A percentile compares a stretch with the other conserved stretches of the same genome.
Conservation (phyloP, 2,113 vertebrate genomes). For the Peromyscus polionotus region DNA sequence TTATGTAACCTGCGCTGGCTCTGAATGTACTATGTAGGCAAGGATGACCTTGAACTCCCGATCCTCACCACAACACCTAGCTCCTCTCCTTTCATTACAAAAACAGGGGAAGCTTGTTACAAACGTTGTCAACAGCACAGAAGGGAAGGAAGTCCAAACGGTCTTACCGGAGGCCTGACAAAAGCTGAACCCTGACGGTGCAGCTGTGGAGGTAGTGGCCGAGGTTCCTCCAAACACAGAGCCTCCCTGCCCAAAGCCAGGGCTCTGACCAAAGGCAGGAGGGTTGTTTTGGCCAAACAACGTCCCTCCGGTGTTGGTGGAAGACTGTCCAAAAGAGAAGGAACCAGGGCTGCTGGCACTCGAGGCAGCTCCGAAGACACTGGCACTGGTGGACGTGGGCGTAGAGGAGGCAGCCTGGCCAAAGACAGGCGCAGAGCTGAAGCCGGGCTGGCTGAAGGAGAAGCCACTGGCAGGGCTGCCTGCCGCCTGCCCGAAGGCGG, state of each 20-base stretch:
- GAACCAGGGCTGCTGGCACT: constrained; percentile 87
- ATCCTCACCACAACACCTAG: background rate
- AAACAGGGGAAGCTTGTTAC: background rate
- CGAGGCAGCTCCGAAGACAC: constrained; percentile 89
- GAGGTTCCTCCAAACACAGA: constrained; percentile 90
- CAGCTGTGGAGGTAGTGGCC: constrained; percentile 88
- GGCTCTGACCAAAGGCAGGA: constrained; percentile 92
- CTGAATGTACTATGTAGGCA: background rate
- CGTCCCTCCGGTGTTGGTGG: constrained; percentile 84
- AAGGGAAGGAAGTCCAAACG: background rate
- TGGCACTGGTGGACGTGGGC: constrained; percentile 81
- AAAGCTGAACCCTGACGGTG: constrained; percentile 94
- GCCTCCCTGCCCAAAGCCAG: constrained; percentile 91
- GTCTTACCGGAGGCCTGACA: constrained; percentile 94
- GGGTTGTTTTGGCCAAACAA: constrained; percentile 92
- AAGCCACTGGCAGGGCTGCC: constrained; percentile 89
- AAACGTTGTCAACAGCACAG: background rate
- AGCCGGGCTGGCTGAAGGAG: constrained; percentile 87
- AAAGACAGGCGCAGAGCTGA: constrained; percentile 88
- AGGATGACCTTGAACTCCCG: background rate
- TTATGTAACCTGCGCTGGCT: background rate
- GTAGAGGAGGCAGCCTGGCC: constrained; percentile 88
- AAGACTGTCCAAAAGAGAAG: constrained; percentile 92
- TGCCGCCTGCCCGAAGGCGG: constrained; percentile 90
- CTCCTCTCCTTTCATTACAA: background rate